phyloP scores from a whole-genome alignment of 2,113 vertebrate species.

The Chionis minor region DNA sequence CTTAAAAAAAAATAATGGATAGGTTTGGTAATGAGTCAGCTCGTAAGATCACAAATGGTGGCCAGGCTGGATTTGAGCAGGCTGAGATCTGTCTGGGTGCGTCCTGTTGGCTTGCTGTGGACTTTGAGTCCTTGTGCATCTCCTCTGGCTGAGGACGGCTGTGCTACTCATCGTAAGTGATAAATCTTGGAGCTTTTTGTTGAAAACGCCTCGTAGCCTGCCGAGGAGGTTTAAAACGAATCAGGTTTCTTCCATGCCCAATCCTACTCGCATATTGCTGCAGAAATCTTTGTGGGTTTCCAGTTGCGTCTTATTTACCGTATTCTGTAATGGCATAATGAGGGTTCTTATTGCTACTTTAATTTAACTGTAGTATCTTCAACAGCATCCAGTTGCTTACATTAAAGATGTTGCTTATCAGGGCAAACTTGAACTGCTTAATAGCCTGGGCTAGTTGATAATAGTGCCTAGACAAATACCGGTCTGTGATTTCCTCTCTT shows the following conservation, averaged over 20 bases:
- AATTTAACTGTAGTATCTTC: conserved; percentile 35
- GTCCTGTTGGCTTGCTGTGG: accelerated
- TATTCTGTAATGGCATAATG: conserved; percentile 29
- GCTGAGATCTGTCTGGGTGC: neutral
- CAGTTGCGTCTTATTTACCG: conserved; percentile 1
- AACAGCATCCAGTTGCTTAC: neutral
- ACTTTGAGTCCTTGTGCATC: neutral
- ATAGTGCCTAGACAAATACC: neutral
- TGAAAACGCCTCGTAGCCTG: neutral
- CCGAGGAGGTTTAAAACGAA: neutral
- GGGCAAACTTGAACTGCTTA: conserved; percentile 13
- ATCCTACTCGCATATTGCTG: neutral
- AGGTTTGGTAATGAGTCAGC: neutral
- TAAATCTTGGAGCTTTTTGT: neutral
- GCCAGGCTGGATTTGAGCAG: neutral
- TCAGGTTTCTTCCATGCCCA: neutral
- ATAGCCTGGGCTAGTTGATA: conserved; percentile 27
- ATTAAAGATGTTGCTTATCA: conserved; percentile 44
- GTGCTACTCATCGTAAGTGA: neutral
- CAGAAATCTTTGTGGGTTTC: conserved; percentile 10
- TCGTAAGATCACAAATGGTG: neutral
- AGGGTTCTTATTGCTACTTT: conserved; percentile 32
- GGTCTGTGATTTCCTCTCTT: neutral
- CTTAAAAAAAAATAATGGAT: neutral
- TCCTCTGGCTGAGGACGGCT: neutral